phyloP scores from a whole-genome alignment of 2,888 invertebrate species.

The Polymixis flavicincta region DNA sequence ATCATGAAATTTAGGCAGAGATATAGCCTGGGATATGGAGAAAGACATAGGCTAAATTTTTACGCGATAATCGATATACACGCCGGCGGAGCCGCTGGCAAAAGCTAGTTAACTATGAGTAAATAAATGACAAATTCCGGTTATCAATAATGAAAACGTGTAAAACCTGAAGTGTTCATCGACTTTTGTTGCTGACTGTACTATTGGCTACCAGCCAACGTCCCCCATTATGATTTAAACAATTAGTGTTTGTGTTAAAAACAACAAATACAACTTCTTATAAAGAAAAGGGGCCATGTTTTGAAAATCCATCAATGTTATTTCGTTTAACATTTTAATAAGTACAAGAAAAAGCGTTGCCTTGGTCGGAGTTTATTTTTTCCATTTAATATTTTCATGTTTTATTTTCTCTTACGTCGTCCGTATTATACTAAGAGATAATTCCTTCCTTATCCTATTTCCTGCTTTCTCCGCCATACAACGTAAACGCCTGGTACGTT shows the following conservation, averaged over 20 bases:
- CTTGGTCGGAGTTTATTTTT: slow-evolving; percentile 4
- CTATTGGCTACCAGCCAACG: background rate
- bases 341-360: slow-evolving; percentile 5
- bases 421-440: slow-evolving; percentile 49
- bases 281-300: background rate
- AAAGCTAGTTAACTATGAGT: too few relatives aligned
- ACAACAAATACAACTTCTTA: background rate
- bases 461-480: slow-evolving; percentile 30
- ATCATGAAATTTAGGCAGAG: too few relatives aligned
- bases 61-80: too few relatives aligned
- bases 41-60: too few relatives aligned
- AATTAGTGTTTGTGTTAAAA: background rate
- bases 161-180: background rate
- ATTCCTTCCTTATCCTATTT: slow-evolving; percentile 61
- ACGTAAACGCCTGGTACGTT: slow-evolving; percentile 3
- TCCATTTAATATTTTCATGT: slow-evolving; percentile 33
- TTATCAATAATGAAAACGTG: background rate
- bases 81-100: too few relatives aligned
- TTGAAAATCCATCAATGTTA: slow-evolving; percentile 2
- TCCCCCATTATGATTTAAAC: background rate
- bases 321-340: slow-evolving; percentile 8
- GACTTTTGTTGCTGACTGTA: background rate
- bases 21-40: too few relatives aligned
- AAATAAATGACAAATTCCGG: background rate
- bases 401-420: slow-evolving; percentile 42